phyloP scores from a whole-genome alignment of 2,113 vertebrate species.

The Microcebus tavaratra region DNA sequence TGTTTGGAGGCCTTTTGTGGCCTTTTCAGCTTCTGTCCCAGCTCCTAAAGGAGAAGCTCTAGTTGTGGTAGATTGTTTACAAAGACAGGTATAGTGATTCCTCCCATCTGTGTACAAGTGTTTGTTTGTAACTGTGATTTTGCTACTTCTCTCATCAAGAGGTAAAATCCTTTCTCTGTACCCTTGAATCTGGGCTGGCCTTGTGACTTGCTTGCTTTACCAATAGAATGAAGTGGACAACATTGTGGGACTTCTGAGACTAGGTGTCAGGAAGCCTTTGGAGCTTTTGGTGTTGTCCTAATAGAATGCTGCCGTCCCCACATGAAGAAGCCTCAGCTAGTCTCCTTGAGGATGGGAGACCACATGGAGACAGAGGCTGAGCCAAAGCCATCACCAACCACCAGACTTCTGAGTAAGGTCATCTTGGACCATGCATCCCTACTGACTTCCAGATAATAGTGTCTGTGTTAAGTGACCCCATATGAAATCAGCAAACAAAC shows the following conservation, averaged over 20 bases:
- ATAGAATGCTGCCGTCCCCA: not conserved
- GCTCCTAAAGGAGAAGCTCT: not conserved
- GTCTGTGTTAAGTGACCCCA: not conserved
- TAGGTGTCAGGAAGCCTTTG: not conserved
- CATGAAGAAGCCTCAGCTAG: not conserved
- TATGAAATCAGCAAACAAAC: not conserved
- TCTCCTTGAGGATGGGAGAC: not conserved
- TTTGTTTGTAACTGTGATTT: slow-evolving; percentile 5
- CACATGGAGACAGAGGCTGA: not conserved
- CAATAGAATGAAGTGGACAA: not conserved
- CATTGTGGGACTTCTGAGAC: not conserved
- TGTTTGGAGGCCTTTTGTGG: not conserved
- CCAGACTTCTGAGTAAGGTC: not conserved
- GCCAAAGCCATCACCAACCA: not conserved
- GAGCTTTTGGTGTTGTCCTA: not conserved
- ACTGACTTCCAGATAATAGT: not conserved
- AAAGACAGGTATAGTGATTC: not conserved
- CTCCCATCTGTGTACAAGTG: not conserved
- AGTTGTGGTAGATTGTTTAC: not conserved
- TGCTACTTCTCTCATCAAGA: slow-evolving; percentile 8
- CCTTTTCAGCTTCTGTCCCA: not conserved
- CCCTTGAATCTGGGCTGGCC: not conserved
- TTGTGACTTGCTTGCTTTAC: not conserved
- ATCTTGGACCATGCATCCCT: not conserved
- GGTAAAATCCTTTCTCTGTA: not conserved